These are phyloP conservation scores for Muscidifurax raptorellus DNA, from an alignment of 1,140 invertebrate genomes.

Conservation along the genomic window DNA sequence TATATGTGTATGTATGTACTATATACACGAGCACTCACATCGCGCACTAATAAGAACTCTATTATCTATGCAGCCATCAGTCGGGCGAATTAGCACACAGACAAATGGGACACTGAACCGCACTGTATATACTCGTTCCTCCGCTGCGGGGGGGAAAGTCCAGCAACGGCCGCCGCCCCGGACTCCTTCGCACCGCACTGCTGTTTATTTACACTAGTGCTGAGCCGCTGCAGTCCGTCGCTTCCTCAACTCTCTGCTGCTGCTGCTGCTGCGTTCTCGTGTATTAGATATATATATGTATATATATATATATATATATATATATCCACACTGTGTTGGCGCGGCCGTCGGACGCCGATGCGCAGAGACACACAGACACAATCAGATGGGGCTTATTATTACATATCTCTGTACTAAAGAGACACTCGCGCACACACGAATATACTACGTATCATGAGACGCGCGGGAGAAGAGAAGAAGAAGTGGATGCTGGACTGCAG, in stretches of 20 bases:
- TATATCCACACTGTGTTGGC: neutral
- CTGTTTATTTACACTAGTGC: neutral
- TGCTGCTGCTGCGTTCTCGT: no score
- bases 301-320: neutral
- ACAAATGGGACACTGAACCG: neutral
- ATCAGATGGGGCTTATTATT: neutral
- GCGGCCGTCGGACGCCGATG: neutral
- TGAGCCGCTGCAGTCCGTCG: no score
- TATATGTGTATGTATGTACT: no score
- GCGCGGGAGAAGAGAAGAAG: no score
- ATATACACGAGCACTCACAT: neutral
- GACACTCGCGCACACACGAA: no score
- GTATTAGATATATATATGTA: neutral
- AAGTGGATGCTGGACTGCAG: neutral
- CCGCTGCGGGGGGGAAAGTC: neutral
- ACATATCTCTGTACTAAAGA: no score
- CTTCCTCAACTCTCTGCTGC: no score
- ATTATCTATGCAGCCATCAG: neutral
- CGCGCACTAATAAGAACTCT: neutral
- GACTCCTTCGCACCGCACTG: neutral
- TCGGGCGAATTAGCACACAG: neutral
- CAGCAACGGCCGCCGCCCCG: neutral
- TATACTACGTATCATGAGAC: no score
- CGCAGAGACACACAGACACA: neutral
- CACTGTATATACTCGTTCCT: neutral